Conservation (phyloP, 1,140 invertebrate species). For the Drosophila paulistorum region DNA sequence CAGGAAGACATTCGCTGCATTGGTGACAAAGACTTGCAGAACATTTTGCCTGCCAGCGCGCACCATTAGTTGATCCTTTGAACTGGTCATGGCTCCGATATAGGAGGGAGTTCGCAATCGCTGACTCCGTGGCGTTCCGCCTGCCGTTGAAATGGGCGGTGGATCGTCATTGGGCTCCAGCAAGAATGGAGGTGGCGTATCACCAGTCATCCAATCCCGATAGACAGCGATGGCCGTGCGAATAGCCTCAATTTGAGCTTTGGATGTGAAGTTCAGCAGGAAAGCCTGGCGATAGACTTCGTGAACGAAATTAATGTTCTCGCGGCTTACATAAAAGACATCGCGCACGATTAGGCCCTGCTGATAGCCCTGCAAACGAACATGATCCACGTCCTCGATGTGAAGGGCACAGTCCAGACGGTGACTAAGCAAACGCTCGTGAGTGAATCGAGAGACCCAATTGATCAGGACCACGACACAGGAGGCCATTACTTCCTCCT, state of each 20-base stretch:
- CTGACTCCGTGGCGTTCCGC: constrained; percentile 81
- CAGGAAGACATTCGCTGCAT: constrained; percentile 97
- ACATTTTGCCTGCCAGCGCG: constrained; percentile 94
- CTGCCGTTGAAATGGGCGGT: constrained; percentile 46
- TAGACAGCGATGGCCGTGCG: constrained; percentile 96
- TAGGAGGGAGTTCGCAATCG: constrained; percentile 92
- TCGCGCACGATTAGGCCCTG: constrained; percentile 88
- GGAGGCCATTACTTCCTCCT: constrained; percentile 87
- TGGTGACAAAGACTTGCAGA: constrained; percentile 96
- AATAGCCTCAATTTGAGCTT: constrained; percentile 91
- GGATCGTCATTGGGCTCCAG: constrained; percentile 89
- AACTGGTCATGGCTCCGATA: constrained; percentile 87
- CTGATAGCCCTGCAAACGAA: constrained; percentile 68
- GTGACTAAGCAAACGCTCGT: constrained; percentile 84
- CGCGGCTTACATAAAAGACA: constrained; percentile 93
- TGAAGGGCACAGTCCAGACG: constrained; percentile 82
- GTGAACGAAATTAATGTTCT: constrained; percentile 97
- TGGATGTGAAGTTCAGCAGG: constrained; percentile 90
- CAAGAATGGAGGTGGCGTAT: constrained; percentile 93
- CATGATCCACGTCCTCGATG: constrained; percentile 83
- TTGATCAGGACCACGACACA: constrained; percentile 94
- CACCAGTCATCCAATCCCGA: constrained; percentile 95
- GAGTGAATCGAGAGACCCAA: constrained; percentile 94
- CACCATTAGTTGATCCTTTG: constrained; percentile 90
- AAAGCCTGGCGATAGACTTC: constrained; percentile 97